Base-by-base conservation (phyloP, 2,888 invertebrate genomes). In the Nephrotoma flavescens region DNA sequence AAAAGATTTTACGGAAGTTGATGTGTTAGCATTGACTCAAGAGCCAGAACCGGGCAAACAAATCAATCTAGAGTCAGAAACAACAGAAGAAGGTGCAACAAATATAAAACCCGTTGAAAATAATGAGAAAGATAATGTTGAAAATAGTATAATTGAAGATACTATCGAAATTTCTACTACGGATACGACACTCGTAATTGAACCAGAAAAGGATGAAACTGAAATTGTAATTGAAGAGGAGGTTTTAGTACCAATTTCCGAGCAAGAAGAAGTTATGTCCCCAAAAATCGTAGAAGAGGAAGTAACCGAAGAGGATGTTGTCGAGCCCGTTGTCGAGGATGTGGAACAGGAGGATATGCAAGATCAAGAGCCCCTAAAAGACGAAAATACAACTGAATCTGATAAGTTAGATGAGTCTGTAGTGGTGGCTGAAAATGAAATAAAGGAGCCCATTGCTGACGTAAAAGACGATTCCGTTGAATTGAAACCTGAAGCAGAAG, bases 1-100 rank as follows among this genome's bases (percentile, higher is more conserved):
- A 0, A 93, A 94, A 87, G 93, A 94, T 87, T 92, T 96, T 88
- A 91, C 92, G 0, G 92, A 94, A 0, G 93, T 93, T 86, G 93
- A 95, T 41, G 57, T 86, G n/a, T 12, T 52, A 57, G 31, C 52
- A 7, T 41, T 86, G 41, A 88, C 90, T 94, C 6, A 86, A n/a
- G 86, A 86, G 15, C 86, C 86, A 42, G 86, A 45, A 31, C 4
- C 15, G 7, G 44, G 19, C 45, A 42, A 45, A 19, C 12, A 42
- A 42, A 42, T 15, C n/a, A 42, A 42, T n/a, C 15, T 4, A n/a
- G 84, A 42, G 41, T 41, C 6, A 12, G 84, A 42, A 84, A 2
- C 71, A 84, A 7, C 71, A 71, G 9, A 31, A 31, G 71, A 71
- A 71, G 2, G 31, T 31, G 7, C 71, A 11, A 71, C 71, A 11